Evolutionary conservation across 2,888 invertebrate genomes (phyloP).

Genomic region (Troides helena): DNA sequence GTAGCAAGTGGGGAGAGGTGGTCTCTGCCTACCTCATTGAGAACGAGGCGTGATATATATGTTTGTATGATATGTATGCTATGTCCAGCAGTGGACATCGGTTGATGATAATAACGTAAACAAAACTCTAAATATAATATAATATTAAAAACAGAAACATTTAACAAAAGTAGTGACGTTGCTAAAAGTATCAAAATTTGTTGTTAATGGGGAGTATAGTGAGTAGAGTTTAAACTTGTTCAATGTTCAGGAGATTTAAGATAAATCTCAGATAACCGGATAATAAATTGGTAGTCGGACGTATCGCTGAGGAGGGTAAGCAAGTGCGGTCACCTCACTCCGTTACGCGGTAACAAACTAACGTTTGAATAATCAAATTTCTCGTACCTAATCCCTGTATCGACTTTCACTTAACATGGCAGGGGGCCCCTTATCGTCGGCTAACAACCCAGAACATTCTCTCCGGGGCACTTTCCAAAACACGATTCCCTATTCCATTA

Average conservation of each 20-base stretch:
- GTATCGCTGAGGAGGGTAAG: slow-evolving; percentile 10
- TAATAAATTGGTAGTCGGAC: slow-evolving; percentile 11
- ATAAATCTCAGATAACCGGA: slow-evolving; percentile 2
- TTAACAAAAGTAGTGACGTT: not conserved
- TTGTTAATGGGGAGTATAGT: not conserved
- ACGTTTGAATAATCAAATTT: slow-evolving; percentile 69
- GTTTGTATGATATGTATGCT: too few species aligned
- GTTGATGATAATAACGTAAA: too few species aligned
- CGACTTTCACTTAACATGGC: slow-evolving; percentile 73
- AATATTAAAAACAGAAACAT: not conserved
- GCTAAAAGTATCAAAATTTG: not conserved
- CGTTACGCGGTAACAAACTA: slow-evolving; percentile 42
- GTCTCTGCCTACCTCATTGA: too few species aligned
- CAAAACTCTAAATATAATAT: too few species aligned
- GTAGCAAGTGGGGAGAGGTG: too few species aligned
- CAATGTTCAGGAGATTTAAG: slow-evolving; percentile 12
- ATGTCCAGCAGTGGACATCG: too few species aligned
- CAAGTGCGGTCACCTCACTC: slow-evolving; percentile 30
- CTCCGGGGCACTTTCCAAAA: slow-evolving; percentile 76
- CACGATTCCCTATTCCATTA: slow-evolving; percentile 79
- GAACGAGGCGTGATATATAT: too few species aligned
- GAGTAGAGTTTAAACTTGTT: slow-evolving; percentile 12
- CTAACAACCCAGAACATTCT: slow-evolving; percentile 72
- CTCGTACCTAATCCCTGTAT: slow-evolving; percentile 63
- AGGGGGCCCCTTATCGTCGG: slow-evolving; percentile 49